A percentile compares a stretch with the other conserved stretches of the same genome.
Conservation (phyloP, 2,888 invertebrate genomes). For the Hydriomena furcata region DNA sequence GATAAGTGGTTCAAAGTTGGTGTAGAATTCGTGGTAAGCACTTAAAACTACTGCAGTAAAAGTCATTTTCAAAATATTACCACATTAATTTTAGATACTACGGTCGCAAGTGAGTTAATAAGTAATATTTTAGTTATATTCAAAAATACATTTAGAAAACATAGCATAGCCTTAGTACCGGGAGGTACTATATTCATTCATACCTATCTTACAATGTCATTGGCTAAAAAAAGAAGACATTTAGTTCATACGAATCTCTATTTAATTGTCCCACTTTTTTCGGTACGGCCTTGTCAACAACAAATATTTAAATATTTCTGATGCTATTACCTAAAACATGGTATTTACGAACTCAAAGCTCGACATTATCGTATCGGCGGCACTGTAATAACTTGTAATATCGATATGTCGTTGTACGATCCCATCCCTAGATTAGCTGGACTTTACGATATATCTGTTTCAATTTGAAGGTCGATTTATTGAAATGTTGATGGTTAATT, state of each 20-base stretch:
- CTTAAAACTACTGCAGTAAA: too few relatives aligned
- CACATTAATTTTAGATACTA: too few relatives aligned
- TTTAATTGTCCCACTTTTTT: background rate
- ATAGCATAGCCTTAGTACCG: too few relatives aligned
- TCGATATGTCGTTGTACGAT: slow-evolving; percentile 3
- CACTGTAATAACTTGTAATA: background rate
- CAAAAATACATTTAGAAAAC: too few relatives aligned
- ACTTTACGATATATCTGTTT: slow-evolving; percentile 11
- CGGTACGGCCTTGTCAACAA: background rate
- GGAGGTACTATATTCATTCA: too few relatives aligned
- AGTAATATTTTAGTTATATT: too few relatives aligned
- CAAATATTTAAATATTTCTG: background rate
- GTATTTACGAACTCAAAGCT: slow-evolving; percentile 1
- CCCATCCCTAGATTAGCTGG: slow-evolving; percentile 17
- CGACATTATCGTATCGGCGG: background rate
- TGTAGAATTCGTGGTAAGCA: too few relatives aligned
- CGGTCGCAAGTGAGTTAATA: too few relatives aligned
- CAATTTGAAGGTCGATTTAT: slow-evolving; percentile 2
- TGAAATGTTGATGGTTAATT: background rate
- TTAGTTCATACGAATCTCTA: too few relatives aligned
- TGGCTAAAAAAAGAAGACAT: too few relatives aligned
- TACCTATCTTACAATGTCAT: too few relatives aligned
- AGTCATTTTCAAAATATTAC: too few relatives aligned
- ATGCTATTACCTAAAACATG: background rate
- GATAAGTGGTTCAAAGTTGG: background rate